phyloP scores from a whole-genome alignment of 2,797 vertebrate genomes.

The Buceros bicornis region DNA sequence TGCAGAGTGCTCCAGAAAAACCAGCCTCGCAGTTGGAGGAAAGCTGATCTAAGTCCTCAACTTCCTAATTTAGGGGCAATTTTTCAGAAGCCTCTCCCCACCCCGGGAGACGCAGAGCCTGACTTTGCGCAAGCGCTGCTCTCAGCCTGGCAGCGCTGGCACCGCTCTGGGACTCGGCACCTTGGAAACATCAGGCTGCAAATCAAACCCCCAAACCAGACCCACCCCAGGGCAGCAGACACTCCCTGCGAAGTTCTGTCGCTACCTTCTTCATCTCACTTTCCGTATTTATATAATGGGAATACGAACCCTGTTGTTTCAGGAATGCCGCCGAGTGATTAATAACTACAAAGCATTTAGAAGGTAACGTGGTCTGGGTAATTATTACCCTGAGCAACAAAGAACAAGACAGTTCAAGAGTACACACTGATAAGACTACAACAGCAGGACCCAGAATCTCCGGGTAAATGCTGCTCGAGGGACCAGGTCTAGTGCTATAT shows the following conservation, averaged over 20 bases:
- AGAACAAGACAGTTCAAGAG: background rate
- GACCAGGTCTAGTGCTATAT: background rate
- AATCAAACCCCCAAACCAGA: background rate
- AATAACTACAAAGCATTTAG: constrained; percentile 10
- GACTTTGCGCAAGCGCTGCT: background rate
- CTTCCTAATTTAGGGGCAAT: background rate
- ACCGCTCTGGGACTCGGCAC: background rate
- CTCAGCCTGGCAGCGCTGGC: background rate
- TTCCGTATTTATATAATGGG: background rate
- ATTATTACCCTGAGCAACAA: background rate
- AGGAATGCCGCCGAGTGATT: background rate
- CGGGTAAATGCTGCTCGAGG: background rate
- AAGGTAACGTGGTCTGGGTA: background rate
- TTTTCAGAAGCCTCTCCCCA: background rate
- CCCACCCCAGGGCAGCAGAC: background rate
- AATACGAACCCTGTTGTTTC: background rate
- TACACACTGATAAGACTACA: background rate
- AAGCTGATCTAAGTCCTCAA: background rate
- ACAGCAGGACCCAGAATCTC: background rate
- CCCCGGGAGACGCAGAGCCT: background rate
- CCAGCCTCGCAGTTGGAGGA: background rate
- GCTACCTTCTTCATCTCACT: background rate
- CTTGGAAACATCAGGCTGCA: background rate
- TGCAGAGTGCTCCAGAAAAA: background rate
- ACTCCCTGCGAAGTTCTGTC: background rate